These are phyloP conservation scores for Masticophis lateralis DNA, from an alignment of 2,797 vertebrate species.

Conservation along the genomic window DNA sequence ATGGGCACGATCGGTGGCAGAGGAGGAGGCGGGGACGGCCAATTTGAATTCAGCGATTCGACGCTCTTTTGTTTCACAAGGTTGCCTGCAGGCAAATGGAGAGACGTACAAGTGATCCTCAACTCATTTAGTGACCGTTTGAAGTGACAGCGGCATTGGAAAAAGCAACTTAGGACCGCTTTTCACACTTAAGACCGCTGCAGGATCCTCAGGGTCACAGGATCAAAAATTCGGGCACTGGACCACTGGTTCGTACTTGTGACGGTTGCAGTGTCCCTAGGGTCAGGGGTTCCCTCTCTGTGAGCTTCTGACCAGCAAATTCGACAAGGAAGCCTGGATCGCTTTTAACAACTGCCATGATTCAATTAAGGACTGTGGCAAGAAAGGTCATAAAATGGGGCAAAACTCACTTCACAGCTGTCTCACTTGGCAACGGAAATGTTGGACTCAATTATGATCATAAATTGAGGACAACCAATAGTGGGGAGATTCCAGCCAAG, in stretches of 20 bases:
- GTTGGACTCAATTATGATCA: no score
- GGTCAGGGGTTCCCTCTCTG: no score
- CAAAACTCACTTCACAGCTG: no score
- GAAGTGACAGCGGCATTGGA: neutral
- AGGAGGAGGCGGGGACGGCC: neutral
- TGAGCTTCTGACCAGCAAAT: neutral
- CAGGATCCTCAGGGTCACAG: neutral
- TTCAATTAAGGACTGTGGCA: neutral
- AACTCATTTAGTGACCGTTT: neutral
- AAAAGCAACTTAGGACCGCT: neutral
- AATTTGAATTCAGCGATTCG: neutral
- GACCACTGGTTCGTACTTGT: neutral
- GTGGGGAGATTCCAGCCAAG: no score
- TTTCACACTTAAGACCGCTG: neutral
- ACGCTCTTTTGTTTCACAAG: accelerated
- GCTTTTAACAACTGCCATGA: neutral
- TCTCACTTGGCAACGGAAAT: no score
- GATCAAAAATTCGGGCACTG: neutral
- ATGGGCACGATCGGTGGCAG: neutral
- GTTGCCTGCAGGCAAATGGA: neutral
- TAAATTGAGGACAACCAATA: no score
- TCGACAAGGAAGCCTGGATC: no score
- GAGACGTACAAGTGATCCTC: neutral
- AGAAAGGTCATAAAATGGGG: neutral
- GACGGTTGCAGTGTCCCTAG: no score